Base-by-base conservation (phyloP, 2,113 vertebrate genomes). In the Boleophthalmus pectinirostris region DNA sequence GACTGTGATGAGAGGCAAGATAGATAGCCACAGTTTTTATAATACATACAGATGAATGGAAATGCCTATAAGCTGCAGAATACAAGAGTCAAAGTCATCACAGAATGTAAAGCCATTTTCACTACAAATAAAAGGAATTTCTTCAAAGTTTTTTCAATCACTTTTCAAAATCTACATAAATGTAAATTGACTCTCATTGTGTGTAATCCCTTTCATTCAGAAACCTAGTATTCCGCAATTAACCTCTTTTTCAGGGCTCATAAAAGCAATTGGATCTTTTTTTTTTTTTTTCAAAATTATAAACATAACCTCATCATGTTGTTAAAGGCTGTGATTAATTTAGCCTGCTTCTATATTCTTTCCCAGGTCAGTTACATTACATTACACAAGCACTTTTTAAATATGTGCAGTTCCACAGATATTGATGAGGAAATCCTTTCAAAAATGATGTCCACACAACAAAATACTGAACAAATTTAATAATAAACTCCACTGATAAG, bases 181-280 rank as follows among this genome's bases (percentile, higher is more conserved):
- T 47, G 46, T 47, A 3, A 16, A 47, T 47, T 47, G 2, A 16
- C 46, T 10, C 9, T 38, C 35, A 38, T 9, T 29, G 29, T 45
- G 43, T 45, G 43, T 47, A 15, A 47, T 47, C 46, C 46, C 3
- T 2, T 47, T 47, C 12, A 47, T 47, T 12, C 46, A 47, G 46
- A 0, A 13, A 16, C 80, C 69, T 66, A 82, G 81, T 83, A 80
- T 82, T 60, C 85, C 57, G 46, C 15, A 43, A 77, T 88, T 87
- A 85, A 88, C 82, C 84, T 82, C 63, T 14, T 57, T 83, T 84
- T 89, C 85, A 91, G 71, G 84, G 80, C 79, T 81, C 77, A 82
- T 84, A 73, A 88, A 90, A 87, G 64, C 67, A 79, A 83, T 77
- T 25, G 51, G 14, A 23, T 64, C 68, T 54, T 73, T n/a, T n/a